Evolutionary conservation across 2,888 invertebrate genomes (phyloP).

Genomic region (Drosophila demipolita): DNA sequence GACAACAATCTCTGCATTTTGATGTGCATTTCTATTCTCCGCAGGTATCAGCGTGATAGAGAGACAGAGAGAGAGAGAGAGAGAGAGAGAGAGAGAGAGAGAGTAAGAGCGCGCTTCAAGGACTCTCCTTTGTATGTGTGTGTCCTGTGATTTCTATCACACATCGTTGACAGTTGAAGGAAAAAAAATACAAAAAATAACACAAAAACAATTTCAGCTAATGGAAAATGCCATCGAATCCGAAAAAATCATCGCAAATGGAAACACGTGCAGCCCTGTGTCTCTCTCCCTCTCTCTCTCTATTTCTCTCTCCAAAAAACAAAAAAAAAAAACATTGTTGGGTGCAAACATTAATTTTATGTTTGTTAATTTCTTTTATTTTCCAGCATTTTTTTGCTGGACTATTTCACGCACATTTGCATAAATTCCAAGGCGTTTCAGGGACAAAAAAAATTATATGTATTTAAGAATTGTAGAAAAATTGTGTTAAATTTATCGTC

Average conservation of each 20-base stretch:
- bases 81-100: neutral
- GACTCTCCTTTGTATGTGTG: slow-evolving; percentile 7
- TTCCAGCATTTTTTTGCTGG: slow-evolving; percentile 49
- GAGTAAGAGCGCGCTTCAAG: slow-evolving; percentile 1
- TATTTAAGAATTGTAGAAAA: slow-evolving; percentile 55
- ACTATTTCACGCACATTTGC: slow-evolving; percentile 81
- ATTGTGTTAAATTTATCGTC: slow-evolving; percentile 76
- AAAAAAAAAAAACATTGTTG: slow-evolving; percentile 57
- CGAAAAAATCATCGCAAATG: slow-evolving; percentile 53
- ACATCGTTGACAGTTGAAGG: slow-evolving; percentile 57
- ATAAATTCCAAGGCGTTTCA: slow-evolving; percentile 68
- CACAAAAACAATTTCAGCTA: slow-evolving; percentile 61
- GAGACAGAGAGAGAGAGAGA: neutral
- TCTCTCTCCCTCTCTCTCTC: neutral
- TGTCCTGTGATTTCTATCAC: slow-evolving; percentile 65
- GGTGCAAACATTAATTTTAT: slow-evolving; percentile 83
- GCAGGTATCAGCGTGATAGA: slow-evolving; percentile 32
- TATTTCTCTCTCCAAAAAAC: slow-evolving; percentile 30
- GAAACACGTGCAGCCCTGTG: slow-evolving; percentile 66
- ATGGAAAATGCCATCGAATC: slow-evolving; percentile 38
- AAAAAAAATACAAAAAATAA: neutral
- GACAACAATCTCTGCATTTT: slow-evolving; percentile 67
- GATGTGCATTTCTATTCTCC: slow-evolving; percentile 51
- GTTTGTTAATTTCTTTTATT: slow-evolving; percentile 82
- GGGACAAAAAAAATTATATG: slow-evolving; percentile 5